These are phyloP conservation scores for Dipodomys merriami DNA, from an alignment of 2,113 vertebrate genomes.

Conservation along the genomic window DNA sequence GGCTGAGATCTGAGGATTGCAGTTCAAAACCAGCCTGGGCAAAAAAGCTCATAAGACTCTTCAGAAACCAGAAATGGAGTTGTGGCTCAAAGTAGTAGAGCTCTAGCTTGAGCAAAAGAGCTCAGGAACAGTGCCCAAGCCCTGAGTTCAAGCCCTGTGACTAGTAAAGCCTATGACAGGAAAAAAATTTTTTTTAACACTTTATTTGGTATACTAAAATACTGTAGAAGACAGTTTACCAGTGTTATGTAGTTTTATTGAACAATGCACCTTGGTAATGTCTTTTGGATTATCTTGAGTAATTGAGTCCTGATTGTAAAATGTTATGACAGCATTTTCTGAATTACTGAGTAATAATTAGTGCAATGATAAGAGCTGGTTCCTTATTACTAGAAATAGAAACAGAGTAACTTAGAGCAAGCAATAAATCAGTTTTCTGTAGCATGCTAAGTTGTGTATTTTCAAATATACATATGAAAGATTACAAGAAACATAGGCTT, in stretches of 20 bases:
- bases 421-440: not conserved
- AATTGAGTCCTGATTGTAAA: not conserved
- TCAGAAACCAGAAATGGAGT: too few species aligned
- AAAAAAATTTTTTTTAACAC: not conserved
- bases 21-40: too few species aligned
- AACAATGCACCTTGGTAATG: not conserved
- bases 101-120: too few species aligned
- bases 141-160: too few species aligned
- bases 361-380: not conserved
- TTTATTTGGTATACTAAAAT: not conserved
- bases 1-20: too few species aligned
- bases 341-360: not conserved
- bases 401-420: not conserved
- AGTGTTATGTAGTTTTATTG: constrained; percentile 35
- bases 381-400: constrained; percentile 41
- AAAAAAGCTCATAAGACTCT: too few species aligned
- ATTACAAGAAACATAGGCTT: not conserved
- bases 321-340: constrained; percentile 20
- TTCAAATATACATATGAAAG: constrained; percentile 14
- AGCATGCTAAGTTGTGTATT: constrained; percentile 21
- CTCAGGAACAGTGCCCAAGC: too few species aligned
- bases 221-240: constrained; percentile 43
- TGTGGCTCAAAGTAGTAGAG: too few species aligned
- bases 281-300: constrained; percentile 43
- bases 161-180: too few species aligned